Evolutionary conservation across 1,140 invertebrate species (phyloP), one percentile per base, ranked within the genome.

Genomic region (Lysiphlebus fabarum): DNA sequence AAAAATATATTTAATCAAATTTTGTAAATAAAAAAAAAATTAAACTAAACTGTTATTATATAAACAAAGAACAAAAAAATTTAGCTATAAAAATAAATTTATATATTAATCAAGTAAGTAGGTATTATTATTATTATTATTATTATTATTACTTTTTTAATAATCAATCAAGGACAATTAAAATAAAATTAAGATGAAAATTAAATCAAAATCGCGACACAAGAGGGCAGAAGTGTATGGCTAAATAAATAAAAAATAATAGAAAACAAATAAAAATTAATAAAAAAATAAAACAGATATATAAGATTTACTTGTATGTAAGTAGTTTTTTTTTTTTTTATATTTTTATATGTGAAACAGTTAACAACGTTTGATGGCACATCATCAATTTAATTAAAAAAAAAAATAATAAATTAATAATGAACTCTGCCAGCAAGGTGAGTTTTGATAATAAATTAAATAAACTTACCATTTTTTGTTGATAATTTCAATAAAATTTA

Each of bases 351-450:
- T 26, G n/a, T n/a, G 17, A 26, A 26, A 26, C 17, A 26, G 17
- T 26, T 26, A 26, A 26, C 17, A 26, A 26, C 17, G 17, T 2
- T 55, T 36, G 37, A 60, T 49, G 44, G 45, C 42, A 53, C 50
- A 42, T 36, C 36, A 58, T 45, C 49, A 38, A 14, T 40, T 37
- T 26, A 2, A 26, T 26, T 26, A 4, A 26, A 26, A 40, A 54
- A 58, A 42, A 70, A 65, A 57, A 69, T 68, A n/a, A n/a, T 45
- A 70, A 69, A 58, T 53, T 58, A 58, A 62, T 70, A 56, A 83
- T 83, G 82, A 83, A 82, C 74, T 83, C 82, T 56, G 82, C 82
- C 60, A 83, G 79, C 65, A 83, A 83, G 80, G 82, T 83, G 71
- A 74, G 75, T 67, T 38, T 11, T 57, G n/a, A n/a, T n/a, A n/a